phyloP scores from a whole-genome alignment of 2,888 invertebrate genomes.

The Acronicta alni region DNA sequence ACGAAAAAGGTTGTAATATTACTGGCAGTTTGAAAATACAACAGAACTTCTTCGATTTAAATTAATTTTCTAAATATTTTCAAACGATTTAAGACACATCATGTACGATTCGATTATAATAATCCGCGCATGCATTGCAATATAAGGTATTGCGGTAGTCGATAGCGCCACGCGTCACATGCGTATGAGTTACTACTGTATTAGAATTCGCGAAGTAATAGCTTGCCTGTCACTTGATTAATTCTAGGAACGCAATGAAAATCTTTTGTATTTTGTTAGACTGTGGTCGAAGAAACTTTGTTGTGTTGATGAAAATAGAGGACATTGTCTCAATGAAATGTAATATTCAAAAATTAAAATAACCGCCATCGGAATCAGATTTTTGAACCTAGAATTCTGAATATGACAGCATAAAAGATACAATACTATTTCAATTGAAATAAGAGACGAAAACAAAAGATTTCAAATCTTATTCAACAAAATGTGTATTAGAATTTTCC shows the following conservation, averaged over 20 bases:
- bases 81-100: not conserved
- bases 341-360: too few species aligned
- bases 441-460: conserved; percentile 5
- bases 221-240: conserved; percentile 24
- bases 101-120: conserved; percentile 7
- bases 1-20: too few species aligned
- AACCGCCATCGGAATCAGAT: not conserved
- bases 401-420: not conserved
- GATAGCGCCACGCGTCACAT: conserved; percentile 36
- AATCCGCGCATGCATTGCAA: conserved; percentile 5
- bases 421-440: not conserved
- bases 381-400: not conserved
- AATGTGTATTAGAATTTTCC: conserved; percentile 2
- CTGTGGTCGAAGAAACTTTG: not conserved
- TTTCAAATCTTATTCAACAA: not conserved
- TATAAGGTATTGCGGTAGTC: conserved; percentile 7
- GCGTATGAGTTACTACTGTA: conserved; percentile 39
- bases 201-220: conserved; percentile 34
- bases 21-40: too few species aligned
- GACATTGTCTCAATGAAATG: too few species aligned
- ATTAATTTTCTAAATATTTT: not conserved
- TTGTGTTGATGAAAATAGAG: too few species aligned
- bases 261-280: conserved; percentile 3
- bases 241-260: conserved; percentile 12
- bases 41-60: not conserved